phyloP scores from a whole-genome alignment of 2,113 vertebrate species.

The Corythornis vintsioides region DNA sequence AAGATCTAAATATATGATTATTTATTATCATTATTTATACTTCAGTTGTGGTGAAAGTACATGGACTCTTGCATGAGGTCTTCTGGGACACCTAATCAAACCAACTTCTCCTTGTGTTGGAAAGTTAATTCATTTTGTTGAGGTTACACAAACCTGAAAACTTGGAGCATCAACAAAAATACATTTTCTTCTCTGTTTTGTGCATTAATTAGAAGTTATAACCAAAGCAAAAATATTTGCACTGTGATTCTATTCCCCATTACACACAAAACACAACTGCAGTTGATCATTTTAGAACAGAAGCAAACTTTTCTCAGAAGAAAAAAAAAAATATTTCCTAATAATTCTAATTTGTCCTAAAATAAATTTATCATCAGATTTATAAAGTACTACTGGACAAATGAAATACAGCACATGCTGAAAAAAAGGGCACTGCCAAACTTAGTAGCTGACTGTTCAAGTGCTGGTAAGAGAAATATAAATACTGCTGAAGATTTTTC shows the following conservation, averaged over 20 bases:
- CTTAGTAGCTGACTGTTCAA: not conserved
- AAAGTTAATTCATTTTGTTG: not conserved
- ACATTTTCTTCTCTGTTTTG: not conserved
- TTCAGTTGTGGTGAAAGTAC: not conserved
- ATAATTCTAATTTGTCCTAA: not conserved
- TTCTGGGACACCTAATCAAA: not conserved
- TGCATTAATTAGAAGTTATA: not conserved
- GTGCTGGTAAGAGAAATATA: not conserved
- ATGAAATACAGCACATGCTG: not conserved
- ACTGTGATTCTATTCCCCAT: not conserved
- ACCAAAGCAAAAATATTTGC: not conserved
- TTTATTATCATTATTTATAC: not conserved
- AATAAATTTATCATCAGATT: not conserved
- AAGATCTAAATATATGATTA: not conserved
- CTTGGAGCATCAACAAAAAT: not conserved
- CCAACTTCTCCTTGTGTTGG: not conserved
- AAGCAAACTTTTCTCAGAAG: not conserved
- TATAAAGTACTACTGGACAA: not conserved
- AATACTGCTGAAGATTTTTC: not conserved
- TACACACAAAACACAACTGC: not conserved
- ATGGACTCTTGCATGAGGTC: accelerated
- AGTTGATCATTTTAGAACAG: not conserved
- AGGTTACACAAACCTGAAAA: not conserved
- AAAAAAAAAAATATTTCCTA: not conserved
- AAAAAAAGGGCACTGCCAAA: not conserved